Conservation (phyloP, 2,113 vertebrate species). For the Corvus cornix region DNA sequence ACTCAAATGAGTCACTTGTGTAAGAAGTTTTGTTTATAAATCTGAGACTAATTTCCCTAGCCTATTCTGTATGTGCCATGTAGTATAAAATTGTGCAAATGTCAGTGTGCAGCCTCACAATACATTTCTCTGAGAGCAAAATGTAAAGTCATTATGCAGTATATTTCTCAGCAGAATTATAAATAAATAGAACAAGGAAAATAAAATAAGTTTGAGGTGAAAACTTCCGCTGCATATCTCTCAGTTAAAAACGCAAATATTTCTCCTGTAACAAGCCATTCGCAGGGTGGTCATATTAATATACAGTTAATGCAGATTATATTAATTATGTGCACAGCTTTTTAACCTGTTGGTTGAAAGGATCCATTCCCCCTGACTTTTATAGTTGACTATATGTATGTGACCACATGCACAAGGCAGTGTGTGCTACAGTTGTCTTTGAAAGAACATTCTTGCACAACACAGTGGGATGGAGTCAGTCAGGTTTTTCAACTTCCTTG, state of each 20-base stretch:
- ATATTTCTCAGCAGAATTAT: constrained; percentile 29
- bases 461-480: background rate
- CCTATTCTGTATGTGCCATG: background rate
- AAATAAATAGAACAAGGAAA: background rate
- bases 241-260: constrained; percentile 2
- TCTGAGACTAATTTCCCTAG: constrained; percentile 68
- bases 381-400: background rate
- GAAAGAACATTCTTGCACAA: background rate
- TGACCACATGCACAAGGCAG: background rate
- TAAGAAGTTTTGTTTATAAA: constrained; percentile 71
- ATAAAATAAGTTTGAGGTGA: background rate
- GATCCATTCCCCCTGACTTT: background rate
- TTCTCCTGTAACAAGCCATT: background rate
- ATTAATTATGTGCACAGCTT: background rate
- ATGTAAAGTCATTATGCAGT: background rate
- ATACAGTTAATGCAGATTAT: background rate
- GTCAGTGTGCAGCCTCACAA: background rate
- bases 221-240: background rate
- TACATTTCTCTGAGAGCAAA: constrained; percentile 27
- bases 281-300: background rate
- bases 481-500: background rate
- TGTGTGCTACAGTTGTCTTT: background rate
- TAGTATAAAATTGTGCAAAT: constrained; percentile 37
- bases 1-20: constrained; percentile 45
- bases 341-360: background rate